Evolutionary conservation across 2,888 invertebrate genomes (phyloP), one percentile per base, ranked within the genome.

Genomic region (Charanyca ferruginea): DNA sequence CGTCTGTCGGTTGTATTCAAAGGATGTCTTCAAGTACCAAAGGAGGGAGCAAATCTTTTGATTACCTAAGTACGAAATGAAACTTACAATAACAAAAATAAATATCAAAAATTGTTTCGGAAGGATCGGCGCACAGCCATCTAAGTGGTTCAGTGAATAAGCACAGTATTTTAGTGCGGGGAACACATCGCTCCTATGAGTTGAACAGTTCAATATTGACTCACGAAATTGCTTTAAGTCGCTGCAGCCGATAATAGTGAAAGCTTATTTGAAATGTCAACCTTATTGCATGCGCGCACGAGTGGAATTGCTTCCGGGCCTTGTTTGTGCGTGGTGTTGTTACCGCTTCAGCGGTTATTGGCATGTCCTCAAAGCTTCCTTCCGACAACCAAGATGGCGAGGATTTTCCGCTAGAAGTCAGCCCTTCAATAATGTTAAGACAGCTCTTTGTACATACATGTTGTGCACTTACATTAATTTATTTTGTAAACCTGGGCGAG

Each of bases 181-280:
- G 89, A 90, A 91, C 92, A 91, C 93, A 91, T 91, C 90, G 90
- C 85, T 89, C 87, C 88, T 86, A 85, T 87, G 87, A 91, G 88
- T 92, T 92, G 90, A 91, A 91, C 93, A 93, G 90, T 92, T 90
- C 91, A 94, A 94, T 94, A 94, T 95, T 94, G 91, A 94, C 93
- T 91, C 88, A 86, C 91, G 91, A 94, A 94, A 94, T 95, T 94
- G 93, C 93, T 93, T 92, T 93, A 94, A 93, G 92, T 89, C 91
- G 87, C 80, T 91, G 91, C 91, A 91, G 87, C 81, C 89, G 90
- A 93, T 94, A 91, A 92, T 91, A 89, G 86, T 83, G 72, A 81
- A 85, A 83, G 86, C 84, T 87, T 85, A 90, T 90, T 90, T 84
- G 86, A 78, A 94, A 90, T 91, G 86, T 91, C 88, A 90, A 93